A percentile compares a stretch with the other conserved stretches of the same genome.
phyloP scores from a whole-genome alignment of 1,140 invertebrate species.

The Caenorhabditis tropicalis region DNA sequence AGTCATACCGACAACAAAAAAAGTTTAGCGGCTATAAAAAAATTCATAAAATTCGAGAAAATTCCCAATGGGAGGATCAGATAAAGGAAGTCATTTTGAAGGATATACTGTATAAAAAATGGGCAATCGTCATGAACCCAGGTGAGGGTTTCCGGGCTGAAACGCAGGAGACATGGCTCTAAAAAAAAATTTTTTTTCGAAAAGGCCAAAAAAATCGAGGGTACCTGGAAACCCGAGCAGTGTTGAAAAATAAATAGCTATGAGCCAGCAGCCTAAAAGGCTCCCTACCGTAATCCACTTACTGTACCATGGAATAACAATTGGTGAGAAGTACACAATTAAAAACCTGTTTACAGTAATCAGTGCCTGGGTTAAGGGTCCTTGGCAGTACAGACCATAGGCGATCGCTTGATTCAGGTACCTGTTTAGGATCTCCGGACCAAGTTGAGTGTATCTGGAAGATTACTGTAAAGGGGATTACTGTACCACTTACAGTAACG shows the following conservation, averaged over 20 bases:
- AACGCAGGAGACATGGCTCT: background rate
- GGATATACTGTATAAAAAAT: background rate
- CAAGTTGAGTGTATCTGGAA: background rate
- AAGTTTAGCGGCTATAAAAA: background rate
- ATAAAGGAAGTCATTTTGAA: background rate
- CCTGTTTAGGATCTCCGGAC: background rate
- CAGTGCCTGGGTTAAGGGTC: background rate
- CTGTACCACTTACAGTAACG: background rate
- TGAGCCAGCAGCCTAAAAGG: background rate
- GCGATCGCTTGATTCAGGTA: background rate
- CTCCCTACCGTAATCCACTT: background rate
- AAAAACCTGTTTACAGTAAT: background rate
- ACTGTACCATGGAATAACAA: slow-evolving; percentile 1
- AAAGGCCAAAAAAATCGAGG: background rate
- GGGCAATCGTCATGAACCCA: background rate
- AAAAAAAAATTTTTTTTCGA: background rate
- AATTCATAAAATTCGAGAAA: background rate
- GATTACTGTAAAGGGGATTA: too few species aligned
- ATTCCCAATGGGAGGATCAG: background rate
- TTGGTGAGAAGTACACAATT: background rate
- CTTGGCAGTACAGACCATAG: slow-evolving; percentile 11
- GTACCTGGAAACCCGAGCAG: background rate
- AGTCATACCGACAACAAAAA: background rate
- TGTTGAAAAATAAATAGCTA: background rate
- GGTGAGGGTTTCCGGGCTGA: background rate